Evolutionary conservation across 1,140 invertebrate species (phyloP), one percentile per base, ranked within the genome.

Genomic region (Copidosoma floridanum): DNA sequence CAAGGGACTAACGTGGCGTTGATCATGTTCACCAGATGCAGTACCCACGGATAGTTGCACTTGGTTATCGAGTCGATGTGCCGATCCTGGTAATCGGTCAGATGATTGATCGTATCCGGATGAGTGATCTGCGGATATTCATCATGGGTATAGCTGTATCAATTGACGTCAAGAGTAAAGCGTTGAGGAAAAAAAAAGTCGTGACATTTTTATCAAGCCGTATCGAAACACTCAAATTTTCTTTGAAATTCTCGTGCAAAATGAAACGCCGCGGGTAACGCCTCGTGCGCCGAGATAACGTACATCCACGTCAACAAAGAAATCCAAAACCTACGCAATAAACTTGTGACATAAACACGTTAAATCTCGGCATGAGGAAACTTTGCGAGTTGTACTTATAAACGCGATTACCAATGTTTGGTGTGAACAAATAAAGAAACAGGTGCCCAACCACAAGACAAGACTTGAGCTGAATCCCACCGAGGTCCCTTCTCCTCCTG

Each of bases 11-110:
- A 80, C 59, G 75, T 82, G 8, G 82, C 84, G 64, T 87, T 87
- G 41, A 87, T 68, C 48, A 82, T 82, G 50, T 84, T 79, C 1
- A 79, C 64, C 11, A 87, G 66, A 66, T 84, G 77, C 63, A 82
- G 70, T 2, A 84, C 78, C 54, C 85, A 81, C 1, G 81, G 75
- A 68, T 84, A 87, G 71, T 83, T 86, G n/a, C 84, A 82, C 71
- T 88, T 88, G 8, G 84, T 82, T 46, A 86, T 81, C 3, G 84
- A 80, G 64, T 88, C 86, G 40, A 86, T 78, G 57, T 84, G 80
- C 52, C 81, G 83, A 51, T 85, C 74, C 79, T 82, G 64, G 70
- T 82, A 83, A 74, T 87, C 85, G 5, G 75, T 79, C 38, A 87
- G 72, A 71, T 87, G 85, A 62, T 84, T 79, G 11, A 85, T 75